Conservation (phyloP, 1,140 invertebrate species). For the Campoletis sonorensis region DNA sequence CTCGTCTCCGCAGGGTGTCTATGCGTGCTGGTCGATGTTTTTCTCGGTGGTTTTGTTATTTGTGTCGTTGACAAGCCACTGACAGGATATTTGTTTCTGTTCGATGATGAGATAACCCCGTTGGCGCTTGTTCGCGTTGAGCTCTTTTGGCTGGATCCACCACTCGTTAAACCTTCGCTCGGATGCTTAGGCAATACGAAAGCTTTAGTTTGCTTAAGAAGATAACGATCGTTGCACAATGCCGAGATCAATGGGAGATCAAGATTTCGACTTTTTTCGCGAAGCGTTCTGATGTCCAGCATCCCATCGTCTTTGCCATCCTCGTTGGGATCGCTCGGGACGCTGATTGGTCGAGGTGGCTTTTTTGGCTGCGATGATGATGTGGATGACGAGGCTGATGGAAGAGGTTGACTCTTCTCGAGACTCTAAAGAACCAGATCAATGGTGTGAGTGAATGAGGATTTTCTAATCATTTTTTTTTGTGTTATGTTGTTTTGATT, state of each 20-base stretch:
- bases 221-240: conserved; percentile 90
- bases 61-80: conserved; percentile 80
- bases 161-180: conserved; percentile 57
- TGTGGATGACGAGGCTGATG: conserved; percentile 60
- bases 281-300: conserved; percentile 87
- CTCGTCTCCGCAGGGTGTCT: conserved; percentile 79
- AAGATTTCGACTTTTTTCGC: conserved; percentile 91
- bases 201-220: conserved; percentile 90
- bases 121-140: conserved; percentile 69
- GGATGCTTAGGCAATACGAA: conserved; percentile 85
- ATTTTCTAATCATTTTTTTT: no score
- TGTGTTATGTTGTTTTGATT: no score
- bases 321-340: conserved; percentile 52
- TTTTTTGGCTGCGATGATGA: conserved; percentile 54
- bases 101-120: conserved; percentile 64
- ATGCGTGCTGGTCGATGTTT: conserved; percentile 77
- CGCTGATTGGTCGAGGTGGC: conserved; percentile 35
- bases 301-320: conserved; percentile 73
- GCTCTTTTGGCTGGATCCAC: conserved; percentile 64
- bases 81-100: conserved; percentile 79
- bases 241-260: conserved; percentile 93
- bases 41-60: conserved; percentile 78
- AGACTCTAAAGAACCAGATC: conserved; percentile 62
- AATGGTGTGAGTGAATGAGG: not conserved
- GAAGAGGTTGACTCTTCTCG: conserved; percentile 72